Percentiles rank a stretch among this genome's conserved stretches.
Evolutionary conservation across 2,888 invertebrate species (phyloP).

Genomic region (Allophyes oxyacanthae): DNA sequence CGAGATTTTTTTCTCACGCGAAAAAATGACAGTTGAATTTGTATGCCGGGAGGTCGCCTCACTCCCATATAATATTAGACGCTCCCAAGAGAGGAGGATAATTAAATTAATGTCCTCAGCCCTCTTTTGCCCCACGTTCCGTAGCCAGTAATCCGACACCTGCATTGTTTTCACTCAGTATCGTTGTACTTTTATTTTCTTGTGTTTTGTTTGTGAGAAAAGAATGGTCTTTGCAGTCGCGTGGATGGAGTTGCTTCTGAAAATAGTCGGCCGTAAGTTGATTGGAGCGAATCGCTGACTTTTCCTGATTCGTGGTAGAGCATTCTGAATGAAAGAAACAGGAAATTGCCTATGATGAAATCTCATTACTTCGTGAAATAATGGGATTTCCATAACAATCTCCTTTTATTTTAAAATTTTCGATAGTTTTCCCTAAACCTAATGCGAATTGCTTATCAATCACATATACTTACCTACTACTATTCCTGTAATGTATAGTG

Average conservation of each 20-base stretch:
- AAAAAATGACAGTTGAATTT: slow-evolving; percentile 87
- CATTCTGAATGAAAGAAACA: neutral
- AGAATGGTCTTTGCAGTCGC: slow-evolving; percentile 23
- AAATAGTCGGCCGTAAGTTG: neutral
- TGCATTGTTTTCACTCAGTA: slow-evolving; percentile 82
- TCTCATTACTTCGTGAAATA: neutral
- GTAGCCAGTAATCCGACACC: slow-evolving; percentile 86
- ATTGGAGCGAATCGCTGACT: neutral
- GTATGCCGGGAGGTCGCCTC: slow-evolving; percentile 77
- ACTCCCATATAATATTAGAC: slow-evolving; percentile 85
- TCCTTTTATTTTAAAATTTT: neutral
- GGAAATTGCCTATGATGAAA: too few relatives aligned
- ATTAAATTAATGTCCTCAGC: slow-evolving; percentile 88
- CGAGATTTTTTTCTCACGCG: slow-evolving; percentile 88
- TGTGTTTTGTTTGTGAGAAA: slow-evolving; percentile 55
- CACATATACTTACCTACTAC: too few relatives aligned
- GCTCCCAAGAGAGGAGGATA: slow-evolving; percentile 82
- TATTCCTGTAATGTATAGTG: too few relatives aligned
- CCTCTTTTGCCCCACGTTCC: slow-evolving; percentile 79
- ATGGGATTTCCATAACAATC: neutral
- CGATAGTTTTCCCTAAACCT: neutral
- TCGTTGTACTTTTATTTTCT: slow-evolving; percentile 67
- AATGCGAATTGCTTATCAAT: too few relatives aligned
- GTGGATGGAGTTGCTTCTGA: slow-evolving; percentile 3
- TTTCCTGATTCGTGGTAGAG: slow-evolving; percentile 1